Evolutionary conservation across 2,888 invertebrate genomes (phyloP).

Genomic region (Gymnocheta viridis): DNA sequence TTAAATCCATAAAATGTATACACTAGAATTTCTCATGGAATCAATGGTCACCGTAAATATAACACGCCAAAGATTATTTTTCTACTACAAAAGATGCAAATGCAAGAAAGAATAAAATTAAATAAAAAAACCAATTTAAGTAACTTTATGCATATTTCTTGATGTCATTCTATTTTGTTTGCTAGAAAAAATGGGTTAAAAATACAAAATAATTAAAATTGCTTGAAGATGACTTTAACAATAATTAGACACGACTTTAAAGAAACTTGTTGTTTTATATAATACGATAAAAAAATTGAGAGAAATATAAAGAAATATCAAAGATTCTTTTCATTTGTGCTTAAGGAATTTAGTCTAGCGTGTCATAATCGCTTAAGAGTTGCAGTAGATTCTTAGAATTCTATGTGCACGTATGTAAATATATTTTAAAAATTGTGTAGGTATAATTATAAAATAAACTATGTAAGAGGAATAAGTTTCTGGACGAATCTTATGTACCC

Average conservation of each 20-base stretch:
- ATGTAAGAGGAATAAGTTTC: too few relatives aligned
- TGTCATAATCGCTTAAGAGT: neutral
- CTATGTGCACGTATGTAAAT: too few relatives aligned
- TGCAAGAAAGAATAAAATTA: slow-evolving; percentile 22
- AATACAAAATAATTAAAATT: slow-evolving; percentile 11
- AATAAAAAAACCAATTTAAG: neutral
- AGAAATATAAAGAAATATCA: slow-evolving; percentile 7
- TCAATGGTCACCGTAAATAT: too few relatives aligned
- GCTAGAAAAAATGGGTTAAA: slow-evolving; percentile 31
- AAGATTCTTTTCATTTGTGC: neutral
- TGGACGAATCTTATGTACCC: too few relatives aligned
- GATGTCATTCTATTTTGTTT: neutral
- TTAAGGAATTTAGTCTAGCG: neutral
- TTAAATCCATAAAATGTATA: too few relatives aligned
- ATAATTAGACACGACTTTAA: slow-evolving; percentile 51
- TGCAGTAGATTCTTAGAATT: neutral
- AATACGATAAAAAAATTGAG: slow-evolving; percentile 4
- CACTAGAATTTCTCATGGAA: too few relatives aligned
- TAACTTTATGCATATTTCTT: slow-evolving; percentile 35
- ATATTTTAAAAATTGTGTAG: too few relatives aligned
- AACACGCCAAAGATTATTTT: slow-evolving; percentile 34
- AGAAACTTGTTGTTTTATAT: slow-evolving; percentile 10
- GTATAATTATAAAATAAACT: too few relatives aligned
- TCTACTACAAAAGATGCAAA: slow-evolving; percentile 16
- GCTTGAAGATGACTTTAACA: slow-evolving; percentile 13